Conservation (phyloP, 2,888 invertebrate genomes). For the Dynastes grantii region DNA sequence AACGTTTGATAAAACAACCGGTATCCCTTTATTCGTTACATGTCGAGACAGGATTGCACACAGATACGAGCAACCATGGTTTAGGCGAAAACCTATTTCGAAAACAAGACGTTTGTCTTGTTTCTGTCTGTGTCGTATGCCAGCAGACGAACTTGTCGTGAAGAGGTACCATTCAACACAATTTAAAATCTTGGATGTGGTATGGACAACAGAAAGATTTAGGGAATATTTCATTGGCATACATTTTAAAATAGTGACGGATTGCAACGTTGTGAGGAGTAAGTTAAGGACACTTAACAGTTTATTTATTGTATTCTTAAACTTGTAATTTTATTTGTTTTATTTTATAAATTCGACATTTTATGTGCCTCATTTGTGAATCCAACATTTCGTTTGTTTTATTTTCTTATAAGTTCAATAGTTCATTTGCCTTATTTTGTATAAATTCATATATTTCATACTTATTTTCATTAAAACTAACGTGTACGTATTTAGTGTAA, state of each 20-base stretch:
- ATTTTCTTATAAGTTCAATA: too few species aligned
- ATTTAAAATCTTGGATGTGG: slow-evolving; percentile 58
- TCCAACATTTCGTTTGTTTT: too few species aligned
- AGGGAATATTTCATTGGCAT: slow-evolving; percentile 54
- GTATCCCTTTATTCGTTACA: slow-evolving; percentile 13
- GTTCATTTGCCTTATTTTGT: too few species aligned
- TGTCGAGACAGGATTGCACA: slow-evolving; percentile 59
- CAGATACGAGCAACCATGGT: slow-evolving; percentile 59
- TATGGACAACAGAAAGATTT: slow-evolving; percentile 50
- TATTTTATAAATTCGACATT: too few species aligned
- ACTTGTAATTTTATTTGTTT: too few species aligned
- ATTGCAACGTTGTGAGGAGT: slow-evolving; percentile 49
- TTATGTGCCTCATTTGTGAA: too few species aligned
- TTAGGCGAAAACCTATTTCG: slow-evolving; percentile 59
- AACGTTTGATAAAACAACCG: neutral
- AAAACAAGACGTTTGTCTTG: slow-evolving; percentile 28
- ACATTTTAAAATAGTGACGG: slow-evolving; percentile 51
- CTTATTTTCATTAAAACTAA: too few species aligned
- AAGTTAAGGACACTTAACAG: neutral
- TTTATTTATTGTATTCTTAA: too few species aligned
- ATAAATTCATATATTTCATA: too few species aligned
- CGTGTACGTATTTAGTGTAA: too few species aligned
- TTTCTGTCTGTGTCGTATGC: slow-evolving; percentile 58
- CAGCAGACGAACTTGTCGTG: slow-evolving; percentile 59
- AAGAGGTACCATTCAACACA: slow-evolving; percentile 58